Evolutionary conservation across 2,113 vertebrate genomes (phyloP), one percentile per base, ranked within the genome.

Genomic region (Upupa epops): DNA sequence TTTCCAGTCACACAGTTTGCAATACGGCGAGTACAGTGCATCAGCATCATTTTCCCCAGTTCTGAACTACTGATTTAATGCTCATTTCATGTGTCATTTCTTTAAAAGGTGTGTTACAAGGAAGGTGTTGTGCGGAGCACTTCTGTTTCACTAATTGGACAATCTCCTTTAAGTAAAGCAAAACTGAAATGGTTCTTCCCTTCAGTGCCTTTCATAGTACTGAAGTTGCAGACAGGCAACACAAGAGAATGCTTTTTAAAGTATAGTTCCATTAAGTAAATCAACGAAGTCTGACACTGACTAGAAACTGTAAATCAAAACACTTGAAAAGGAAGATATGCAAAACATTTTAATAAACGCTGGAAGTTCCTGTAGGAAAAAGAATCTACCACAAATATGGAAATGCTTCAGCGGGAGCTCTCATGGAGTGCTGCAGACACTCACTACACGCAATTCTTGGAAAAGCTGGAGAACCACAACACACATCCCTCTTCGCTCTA

Each of bases 101-200:
- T 46, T 46, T 46, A 46, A 46, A 46, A 46, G 45, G 19, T 46
- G 80, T 68, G 24, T 68, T 54, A 81, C 58, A 81, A 80, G 58
- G 85, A 71, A 51, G 5, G 17, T 54, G 12, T 32, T 82, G 12
- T 49, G 6, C 19, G 46, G 40, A 88, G 55, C n/a, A 55, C 17
- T 70, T 70, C 17, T 79, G 34, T 34, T 60, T 45, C 29, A 69
- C 22, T 60, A 34, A 86, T 69, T 79, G 60, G 36, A 40, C 36
- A 85, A 70, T 24, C 69, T 66, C 26, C 34, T 83, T 64, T 31
- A 92, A 71, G 60, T 64, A 42, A 55, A 48, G 18, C 68, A 36
- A 80, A 95, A 71, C n/a, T 15, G 6, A 83, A 94, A 86, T 31
- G 36, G n/a, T 24, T 88, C 55, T 64, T 83, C 37, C 42, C 29